These are phyloP conservation scores for Hippocampus abdominalis DNA, from an alignment of 2,113 vertebrate species.

Conservation along the genomic window DNA sequence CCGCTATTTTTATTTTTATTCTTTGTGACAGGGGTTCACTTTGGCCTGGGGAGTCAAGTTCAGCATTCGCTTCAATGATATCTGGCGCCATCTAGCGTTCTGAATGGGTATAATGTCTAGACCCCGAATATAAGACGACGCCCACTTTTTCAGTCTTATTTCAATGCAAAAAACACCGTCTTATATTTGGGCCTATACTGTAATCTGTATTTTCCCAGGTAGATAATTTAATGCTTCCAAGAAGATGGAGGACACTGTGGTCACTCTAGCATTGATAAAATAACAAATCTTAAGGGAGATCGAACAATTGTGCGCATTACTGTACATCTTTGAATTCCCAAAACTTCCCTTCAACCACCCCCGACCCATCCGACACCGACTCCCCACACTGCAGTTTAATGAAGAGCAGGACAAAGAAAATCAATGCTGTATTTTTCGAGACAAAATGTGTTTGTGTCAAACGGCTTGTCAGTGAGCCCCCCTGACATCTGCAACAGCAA, in stretches of 20 bases:
- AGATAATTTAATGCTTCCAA: too few relatives aligned
- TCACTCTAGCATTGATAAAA: not conserved
- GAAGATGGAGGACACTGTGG: not conserved
- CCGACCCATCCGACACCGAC: conserved; percentile 1
- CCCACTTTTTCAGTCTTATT: too few relatives aligned
- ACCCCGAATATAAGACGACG: too few relatives aligned
- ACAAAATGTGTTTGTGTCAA: conserved; percentile 38
- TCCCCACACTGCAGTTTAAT: conserved; percentile 34
- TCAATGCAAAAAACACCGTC: too few relatives aligned
- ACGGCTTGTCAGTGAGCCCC: conserved; percentile 23
- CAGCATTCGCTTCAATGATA: too few relatives aligned
- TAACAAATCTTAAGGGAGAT: not conserved
- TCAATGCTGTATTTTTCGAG: conserved; percentile 38
- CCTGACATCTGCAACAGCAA: conserved; percentile 35
- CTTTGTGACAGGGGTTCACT: too few relatives aligned
- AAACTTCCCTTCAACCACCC: conserved; percentile 10
- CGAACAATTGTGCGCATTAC: not conserved
- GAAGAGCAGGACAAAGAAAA: conserved; percentile 44
- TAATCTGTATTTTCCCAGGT: too few relatives aligned
- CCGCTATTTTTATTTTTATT: too few relatives aligned
- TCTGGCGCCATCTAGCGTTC: too few relatives aligned
- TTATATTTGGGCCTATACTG: too few relatives aligned
- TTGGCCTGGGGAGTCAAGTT: too few relatives aligned
- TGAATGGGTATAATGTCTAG: too few relatives aligned
- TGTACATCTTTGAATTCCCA: conserved; percentile 3